phyloP scores from a whole-genome alignment of 1,140 invertebrate genomes.

The Campoletis sonorensis region DNA sequence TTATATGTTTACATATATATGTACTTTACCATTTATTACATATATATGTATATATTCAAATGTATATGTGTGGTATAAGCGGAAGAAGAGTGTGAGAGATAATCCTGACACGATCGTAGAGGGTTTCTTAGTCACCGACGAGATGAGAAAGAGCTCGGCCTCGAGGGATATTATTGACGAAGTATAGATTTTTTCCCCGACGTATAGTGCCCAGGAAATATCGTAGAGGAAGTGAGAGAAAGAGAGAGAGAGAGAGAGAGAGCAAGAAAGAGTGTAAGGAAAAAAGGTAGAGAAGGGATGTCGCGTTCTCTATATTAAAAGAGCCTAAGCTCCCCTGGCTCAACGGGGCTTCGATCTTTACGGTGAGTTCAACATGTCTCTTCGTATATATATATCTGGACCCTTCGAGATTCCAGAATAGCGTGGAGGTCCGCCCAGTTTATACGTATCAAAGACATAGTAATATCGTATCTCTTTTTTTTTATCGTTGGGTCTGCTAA shows the following conservation, averaged over 20 bases:
- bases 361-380: slow-evolving; percentile 17
- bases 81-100: slow-evolving; percentile 5
- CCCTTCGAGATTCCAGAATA: slow-evolving; percentile 16
- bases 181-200: slow-evolving; percentile 22
- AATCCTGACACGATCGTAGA: slow-evolving; percentile 29
- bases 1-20: too few species aligned
- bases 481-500: slow-evolving; percentile 13
- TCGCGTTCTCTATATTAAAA: slow-evolving; percentile 30
- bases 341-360: slow-evolving; percentile 23
- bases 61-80: background rate
- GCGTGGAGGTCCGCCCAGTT: background rate
- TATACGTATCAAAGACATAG: background rate
- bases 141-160: slow-evolving; percentile 29
- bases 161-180: slow-evolving; percentile 16
- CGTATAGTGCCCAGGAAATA: background rate
- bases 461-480: background rate
- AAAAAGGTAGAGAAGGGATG: slow-evolving; percentile 24
- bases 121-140: slow-evolving; percentile 28
- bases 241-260: slow-evolving; percentile 27
- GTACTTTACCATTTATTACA: background rate
- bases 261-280: slow-evolving; percentile 7
- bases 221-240: slow-evolving; percentile 15
- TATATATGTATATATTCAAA: slow-evolving; percentile 28
- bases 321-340: background rate
- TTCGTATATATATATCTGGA: background rate